Conservation (phyloP, 1,140 invertebrate species). For the Portunus trituberculatus region DNA sequence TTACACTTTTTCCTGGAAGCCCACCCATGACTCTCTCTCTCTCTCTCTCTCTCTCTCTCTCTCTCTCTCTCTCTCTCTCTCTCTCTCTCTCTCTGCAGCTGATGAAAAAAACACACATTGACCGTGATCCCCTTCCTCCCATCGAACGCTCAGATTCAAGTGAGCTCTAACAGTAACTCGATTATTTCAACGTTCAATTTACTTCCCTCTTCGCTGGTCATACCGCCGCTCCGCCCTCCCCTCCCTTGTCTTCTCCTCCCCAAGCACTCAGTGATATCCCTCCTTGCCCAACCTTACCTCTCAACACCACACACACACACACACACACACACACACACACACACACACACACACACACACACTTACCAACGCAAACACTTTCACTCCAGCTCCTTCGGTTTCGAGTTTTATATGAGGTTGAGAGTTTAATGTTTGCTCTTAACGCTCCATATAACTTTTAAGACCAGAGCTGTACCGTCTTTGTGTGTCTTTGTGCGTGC, state of each 20-base stretch:
- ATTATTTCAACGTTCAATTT: too few relatives aligned
- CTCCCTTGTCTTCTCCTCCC: too few relatives aligned
- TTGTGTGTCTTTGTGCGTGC: neutral
- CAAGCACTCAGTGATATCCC: too few relatives aligned
- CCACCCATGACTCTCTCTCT: neutral
- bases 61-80: neutral
- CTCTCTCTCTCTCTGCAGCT: neutral
- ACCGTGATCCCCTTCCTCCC: too few relatives aligned
- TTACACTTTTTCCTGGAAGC: neutral
- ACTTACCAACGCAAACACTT: neutral
- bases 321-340: too few relatives aligned
- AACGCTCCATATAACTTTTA: slow-evolving; percentile 5
- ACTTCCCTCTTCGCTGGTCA: too few relatives aligned
- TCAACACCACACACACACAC: too few relatives aligned
- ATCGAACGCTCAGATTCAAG: too few relatives aligned
- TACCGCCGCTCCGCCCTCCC: too few relatives aligned
- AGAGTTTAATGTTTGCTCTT: slow-evolving; percentile 13
- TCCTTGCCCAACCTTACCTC: too few relatives aligned
- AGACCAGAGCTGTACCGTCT: neutral
- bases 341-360: neutral
- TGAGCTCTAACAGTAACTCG: too few relatives aligned
- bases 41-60: neutral
- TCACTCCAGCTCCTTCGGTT: neutral
- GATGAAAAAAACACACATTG: too few relatives aligned
- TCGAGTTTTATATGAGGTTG: neutral